These are phyloP conservation scores for Mactromeris polynyma DNA, from an alignment of 2,888 invertebrate species.

Conservation along the genomic window DNA sequence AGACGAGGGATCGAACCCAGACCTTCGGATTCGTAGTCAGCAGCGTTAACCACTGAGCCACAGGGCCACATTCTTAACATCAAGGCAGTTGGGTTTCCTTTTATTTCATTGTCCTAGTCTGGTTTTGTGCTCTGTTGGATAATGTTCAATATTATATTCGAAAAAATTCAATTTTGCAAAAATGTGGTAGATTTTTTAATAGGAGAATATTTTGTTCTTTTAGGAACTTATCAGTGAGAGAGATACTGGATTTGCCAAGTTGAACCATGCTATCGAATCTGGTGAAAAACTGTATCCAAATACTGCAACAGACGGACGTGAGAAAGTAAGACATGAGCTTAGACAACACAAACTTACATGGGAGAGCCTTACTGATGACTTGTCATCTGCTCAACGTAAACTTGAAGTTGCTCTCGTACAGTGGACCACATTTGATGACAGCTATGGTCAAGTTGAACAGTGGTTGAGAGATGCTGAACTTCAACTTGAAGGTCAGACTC, in stretches of 20 bases:
- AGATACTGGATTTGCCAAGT: slow-evolving; percentile 94
- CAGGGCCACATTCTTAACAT: too few relatives aligned
- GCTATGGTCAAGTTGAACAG: slow-evolving; percentile 92
- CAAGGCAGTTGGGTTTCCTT: too few relatives aligned
- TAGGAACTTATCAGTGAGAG: slow-evolving; percentile 90
- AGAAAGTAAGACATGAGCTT: slow-evolving; percentile 94
- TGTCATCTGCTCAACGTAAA: slow-evolving; percentile 94
- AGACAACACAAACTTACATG: slow-evolving; percentile 94
- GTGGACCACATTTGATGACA: slow-evolving; percentile 97
- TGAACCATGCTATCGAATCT: slow-evolving; percentile 92
- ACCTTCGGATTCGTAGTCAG: too few relatives aligned
- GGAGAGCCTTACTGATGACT: slow-evolving; percentile 95
- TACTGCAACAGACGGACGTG: slow-evolving; percentile 96
- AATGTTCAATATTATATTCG: too few relatives aligned
- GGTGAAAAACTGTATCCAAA: slow-evolving; percentile 97
- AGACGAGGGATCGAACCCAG: too few relatives aligned
- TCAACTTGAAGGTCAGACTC: slow-evolving; percentile 92
- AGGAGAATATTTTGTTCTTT: slow-evolving; percentile 21
- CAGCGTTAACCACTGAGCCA: too few relatives aligned
- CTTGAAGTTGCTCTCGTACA: slow-evolving; percentile 95
- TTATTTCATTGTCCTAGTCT: too few relatives aligned
- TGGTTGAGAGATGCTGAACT: slow-evolving; percentile 93
- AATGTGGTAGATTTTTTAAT: too few relatives aligned
- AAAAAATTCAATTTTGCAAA: too few relatives aligned
- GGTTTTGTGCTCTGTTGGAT: too few relatives aligned